phyloP scores from a whole-genome alignment of 2,113 vertebrate species.

The Pao palembangensis region DNA sequence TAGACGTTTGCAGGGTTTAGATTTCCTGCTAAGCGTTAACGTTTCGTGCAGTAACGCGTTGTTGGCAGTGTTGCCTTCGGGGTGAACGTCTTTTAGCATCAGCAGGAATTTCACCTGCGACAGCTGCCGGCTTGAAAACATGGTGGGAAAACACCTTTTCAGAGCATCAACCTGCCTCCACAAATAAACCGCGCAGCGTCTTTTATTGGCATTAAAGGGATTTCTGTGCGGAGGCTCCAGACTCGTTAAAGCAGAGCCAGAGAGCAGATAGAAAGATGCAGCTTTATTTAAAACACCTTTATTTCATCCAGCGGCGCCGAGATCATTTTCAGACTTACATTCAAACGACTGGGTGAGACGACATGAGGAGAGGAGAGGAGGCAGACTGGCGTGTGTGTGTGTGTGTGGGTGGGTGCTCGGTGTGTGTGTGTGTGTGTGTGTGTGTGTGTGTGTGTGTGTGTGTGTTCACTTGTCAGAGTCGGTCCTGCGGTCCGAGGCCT shows the following conservation, averaged over 20 bases:
- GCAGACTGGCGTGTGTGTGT: constrained; percentile 53
- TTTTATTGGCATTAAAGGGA: background rate
- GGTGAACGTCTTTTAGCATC: too few species aligned
- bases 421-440: constrained; percentile 45
- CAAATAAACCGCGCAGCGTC: too few species aligned
- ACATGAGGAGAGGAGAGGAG: constrained; percentile 61
- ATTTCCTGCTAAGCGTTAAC: background rate
- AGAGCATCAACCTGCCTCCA: too few species aligned
- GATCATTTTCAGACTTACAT: constrained; percentile 62
- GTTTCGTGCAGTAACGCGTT: too few species aligned
- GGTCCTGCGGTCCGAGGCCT: constrained; percentile 62
- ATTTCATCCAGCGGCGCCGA: constrained; percentile 47
- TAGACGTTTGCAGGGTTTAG: background rate
- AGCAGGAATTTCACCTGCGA: too few species aligned
- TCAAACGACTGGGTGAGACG: constrained; percentile 63
- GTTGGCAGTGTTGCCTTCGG: too few species aligned
- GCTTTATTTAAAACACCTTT: constrained; percentile 57
- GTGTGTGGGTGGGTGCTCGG: constrained; percentile 25
- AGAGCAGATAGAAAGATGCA: constrained; percentile 9
- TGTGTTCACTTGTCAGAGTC: constrained; percentile 44
- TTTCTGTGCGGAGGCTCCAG: background rate
- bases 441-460: constrained; percentile 40
- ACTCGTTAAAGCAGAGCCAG: background rate
- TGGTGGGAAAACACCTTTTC: too few species aligned
- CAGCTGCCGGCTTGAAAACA: too few species aligned